Evolutionary conservation across 92 coral and sea anemone species (phyloP), one percentile per base, ranked within the genome.

Genomic region (Zoanthus solanderi): DNA sequence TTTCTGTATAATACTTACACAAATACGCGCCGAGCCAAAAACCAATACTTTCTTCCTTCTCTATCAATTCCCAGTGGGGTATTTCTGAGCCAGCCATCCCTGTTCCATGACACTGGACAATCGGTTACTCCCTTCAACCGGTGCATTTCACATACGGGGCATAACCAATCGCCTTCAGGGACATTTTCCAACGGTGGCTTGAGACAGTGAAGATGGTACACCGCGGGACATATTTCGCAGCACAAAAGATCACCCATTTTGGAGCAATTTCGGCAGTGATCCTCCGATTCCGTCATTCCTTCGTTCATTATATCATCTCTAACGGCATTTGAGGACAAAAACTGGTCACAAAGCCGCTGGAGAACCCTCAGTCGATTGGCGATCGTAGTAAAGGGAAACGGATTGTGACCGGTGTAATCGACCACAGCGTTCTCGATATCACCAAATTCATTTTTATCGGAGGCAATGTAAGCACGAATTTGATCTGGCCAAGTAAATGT

Each of bases 211-310:
- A 97, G 98, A 61, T 97, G 99, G 93, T 93, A 97, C 37, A 97
- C 99, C 0, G 98, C 98, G 32, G 99, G 99, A 32, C 99, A 97
- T 8, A 84, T 90, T 87, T 97, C 99, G 77, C 99, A 97, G 92
- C 99, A 97, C 88, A 97, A 90, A 83, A 97, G 91, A 88, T 97
- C 99, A 30, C 99, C 99, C 99, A 97, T 97, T 90, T 97, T 97
- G 78, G 95, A 68, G 54, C 99, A 97, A 74, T 90, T 93, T 57
- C 99, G 95, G 87, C 99, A 97, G 71, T 97, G 99, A 88, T 97
- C 99, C 71, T 97, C 99, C 65, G 99, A 97, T 66, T 95, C 97
- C 4, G 90, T 91, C 84, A 97, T 91, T 18, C 99, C 99, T 88
- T 97, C 99, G 91, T 97, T 97, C 73, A 97, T 86, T 14, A 97